These are phyloP conservation scores for Steinernema scapterisci DNA, from an alignment of 2,888 invertebrate genomes.

Conservation along the genomic window DNA sequence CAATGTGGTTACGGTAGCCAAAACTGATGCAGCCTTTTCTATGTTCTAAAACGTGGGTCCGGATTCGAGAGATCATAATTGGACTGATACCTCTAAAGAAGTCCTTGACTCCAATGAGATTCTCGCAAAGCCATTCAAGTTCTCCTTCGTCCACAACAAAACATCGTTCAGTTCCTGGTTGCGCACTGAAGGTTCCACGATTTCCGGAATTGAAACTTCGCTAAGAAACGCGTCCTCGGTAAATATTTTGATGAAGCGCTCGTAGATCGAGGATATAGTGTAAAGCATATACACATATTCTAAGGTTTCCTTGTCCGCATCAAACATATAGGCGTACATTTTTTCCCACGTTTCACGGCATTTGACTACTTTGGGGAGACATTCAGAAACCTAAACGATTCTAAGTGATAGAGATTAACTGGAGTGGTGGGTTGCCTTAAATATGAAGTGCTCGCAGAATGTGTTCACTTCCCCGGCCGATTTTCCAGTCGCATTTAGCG, in stretches of 20 bases:
- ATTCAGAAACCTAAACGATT: constrained; percentile 3
- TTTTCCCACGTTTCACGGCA: neutral
- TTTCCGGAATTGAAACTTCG: neutral
- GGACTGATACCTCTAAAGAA: neutral
- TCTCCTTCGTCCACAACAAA: neutral
- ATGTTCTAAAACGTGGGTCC: neutral
- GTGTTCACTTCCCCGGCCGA: neutral
- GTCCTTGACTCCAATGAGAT: neutral
- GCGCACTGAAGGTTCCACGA: constrained; percentile 1
- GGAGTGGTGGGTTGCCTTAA: neutral
- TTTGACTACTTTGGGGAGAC: neutral
- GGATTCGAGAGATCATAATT: neutral
- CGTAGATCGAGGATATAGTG: neutral
- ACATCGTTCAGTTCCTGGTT: constrained; percentile 20
- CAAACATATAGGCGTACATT: neutral
- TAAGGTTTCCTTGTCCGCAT: neutral
- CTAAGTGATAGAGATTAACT: no score
- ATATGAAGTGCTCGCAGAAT: neutral
- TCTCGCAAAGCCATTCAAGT: neutral
- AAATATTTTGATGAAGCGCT: neutral
- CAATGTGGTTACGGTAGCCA: neutral
- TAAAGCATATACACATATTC: neutral
- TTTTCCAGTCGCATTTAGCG: neutral
- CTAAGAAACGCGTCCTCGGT: neutral
- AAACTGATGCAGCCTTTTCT: neutral